Evolutionary conservation across 2,888 invertebrate species (phyloP).

Genomic region (Eupeodes luniger): DNA sequence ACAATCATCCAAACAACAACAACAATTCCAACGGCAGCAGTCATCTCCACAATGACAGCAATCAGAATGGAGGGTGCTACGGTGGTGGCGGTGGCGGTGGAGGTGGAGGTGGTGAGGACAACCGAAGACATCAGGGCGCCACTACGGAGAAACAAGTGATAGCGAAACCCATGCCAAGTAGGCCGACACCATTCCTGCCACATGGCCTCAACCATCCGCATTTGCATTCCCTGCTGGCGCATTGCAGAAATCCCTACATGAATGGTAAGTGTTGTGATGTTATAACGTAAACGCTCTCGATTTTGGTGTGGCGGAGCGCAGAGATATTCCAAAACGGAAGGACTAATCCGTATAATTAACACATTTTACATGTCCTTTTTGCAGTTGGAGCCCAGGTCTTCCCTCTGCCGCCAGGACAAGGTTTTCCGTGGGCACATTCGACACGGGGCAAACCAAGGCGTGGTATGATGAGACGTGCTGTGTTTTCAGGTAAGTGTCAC

Average conservation of each 20-base stretch:
- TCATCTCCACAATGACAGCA: conserved; percentile 79
- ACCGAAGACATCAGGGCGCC: conserved; percentile 80
- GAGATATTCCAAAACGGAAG: neutral
- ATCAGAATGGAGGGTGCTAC: conserved; percentile 79
- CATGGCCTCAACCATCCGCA: conserved; percentile 92
- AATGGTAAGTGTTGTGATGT: conserved; percentile 84
- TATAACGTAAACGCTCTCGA: neutral
- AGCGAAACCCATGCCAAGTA: conserved; percentile 94
- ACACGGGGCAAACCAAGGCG: conserved; percentile 96
- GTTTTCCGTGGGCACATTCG: conserved; percentile 96
- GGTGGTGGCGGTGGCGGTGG: conserved; percentile 60
- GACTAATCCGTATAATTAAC: conserved; percentile 56
- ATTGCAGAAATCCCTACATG: conserved; percentile 93
- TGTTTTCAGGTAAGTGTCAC: conserved; percentile 89
- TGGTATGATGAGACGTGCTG: conserved; percentile 98
- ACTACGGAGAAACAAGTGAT: conserved; percentile 84
- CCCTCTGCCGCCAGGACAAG: conserved; percentile 86
- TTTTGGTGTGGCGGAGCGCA: neutral
- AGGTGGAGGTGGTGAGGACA: conserved; percentile 75
- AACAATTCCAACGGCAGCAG: conserved; percentile 78
- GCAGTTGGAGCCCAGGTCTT: conserved; percentile 87
- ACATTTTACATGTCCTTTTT: conserved; percentile 78
- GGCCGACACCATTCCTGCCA: conserved; percentile 87
- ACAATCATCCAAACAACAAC: conserved; percentile 82
- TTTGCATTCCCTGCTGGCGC: conserved; percentile 92